A percentile compares a stretch with the other conserved stretches of the same genome.
phyloP scores from a whole-genome alignment of 2,113 vertebrate species.

The Pleuronectes platessa region DNA sequence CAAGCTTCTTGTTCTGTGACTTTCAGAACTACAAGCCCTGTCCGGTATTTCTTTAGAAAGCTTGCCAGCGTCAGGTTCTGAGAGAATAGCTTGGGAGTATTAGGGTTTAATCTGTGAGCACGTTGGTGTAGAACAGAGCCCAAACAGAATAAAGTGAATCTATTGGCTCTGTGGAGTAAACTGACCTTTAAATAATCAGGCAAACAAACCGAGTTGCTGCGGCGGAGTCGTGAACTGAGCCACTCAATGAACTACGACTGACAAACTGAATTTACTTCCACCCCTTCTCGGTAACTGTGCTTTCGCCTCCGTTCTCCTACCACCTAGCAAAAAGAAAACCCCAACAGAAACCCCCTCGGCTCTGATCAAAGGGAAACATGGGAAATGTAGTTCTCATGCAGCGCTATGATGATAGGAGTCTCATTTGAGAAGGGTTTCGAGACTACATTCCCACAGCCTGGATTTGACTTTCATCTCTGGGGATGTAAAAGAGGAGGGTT shows the following conservation, averaged over 20 bases:
- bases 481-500: conserved; percentile 72
- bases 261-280: conserved; percentile 67
- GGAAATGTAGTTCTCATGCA: conserved; percentile 78
- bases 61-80: conserved; percentile 51
- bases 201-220: conserved; percentile 72
- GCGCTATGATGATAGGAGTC: conserved; percentile 70
- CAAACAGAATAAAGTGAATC: conserved; percentile 51
- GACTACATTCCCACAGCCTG: conserved; percentile 72
- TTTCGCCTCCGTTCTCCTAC: conserved; percentile 38
- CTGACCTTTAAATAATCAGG: conserved; percentile 79
- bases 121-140: conserved; percentile 40
- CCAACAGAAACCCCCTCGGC: conserved; percentile 47
- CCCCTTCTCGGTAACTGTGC: conserved; percentile 30
- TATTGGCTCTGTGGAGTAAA: conserved; percentile 60
- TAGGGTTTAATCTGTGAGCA: conserved; percentile 63
- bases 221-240: conserved; percentile 44
- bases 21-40: conserved; percentile 32
- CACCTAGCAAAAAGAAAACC: conserved; percentile 8
- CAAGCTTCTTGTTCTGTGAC: conserved; percentile 39
- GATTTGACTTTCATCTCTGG: conserved; percentile 79
- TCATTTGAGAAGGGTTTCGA: conserved; percentile 71
- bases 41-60: conserved; percentile 43
- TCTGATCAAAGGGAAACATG: conserved; percentile 76
- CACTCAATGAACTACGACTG: conserved; percentile 60
- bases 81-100: conserved; percentile 53